Conservation (phyloP, 1,140 invertebrate species). For the Scaptomyza montana region DNA sequence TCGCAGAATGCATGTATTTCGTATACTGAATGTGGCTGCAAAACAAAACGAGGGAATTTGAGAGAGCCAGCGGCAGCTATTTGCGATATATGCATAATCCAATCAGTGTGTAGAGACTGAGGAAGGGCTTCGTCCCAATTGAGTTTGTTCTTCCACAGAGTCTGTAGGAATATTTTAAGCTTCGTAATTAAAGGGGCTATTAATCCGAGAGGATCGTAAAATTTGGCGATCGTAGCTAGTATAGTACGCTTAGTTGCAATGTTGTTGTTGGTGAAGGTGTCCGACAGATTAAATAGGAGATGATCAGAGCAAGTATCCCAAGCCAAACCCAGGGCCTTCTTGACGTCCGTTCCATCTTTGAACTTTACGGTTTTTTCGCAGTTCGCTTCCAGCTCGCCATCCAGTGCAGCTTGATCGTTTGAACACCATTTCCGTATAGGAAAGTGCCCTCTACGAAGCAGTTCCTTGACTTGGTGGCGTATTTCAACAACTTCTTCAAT, state of each 20-base stretch:
- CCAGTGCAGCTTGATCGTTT: constrained; percentile 2
- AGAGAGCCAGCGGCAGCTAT: neutral
- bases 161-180: no score
- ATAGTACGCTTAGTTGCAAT: no score
- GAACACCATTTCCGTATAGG: constrained; percentile 22
- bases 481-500: constrained; percentile 38
- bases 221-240: no score
- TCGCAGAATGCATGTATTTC: no score
- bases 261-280: no score
- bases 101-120: no score
- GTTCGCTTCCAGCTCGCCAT: no score
- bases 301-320: neutral
- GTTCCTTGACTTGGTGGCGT: constrained; percentile 24
- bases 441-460: constrained; percentile 5
- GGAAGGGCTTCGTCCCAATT: neutral
- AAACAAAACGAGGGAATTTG: neutral
- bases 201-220: no score
- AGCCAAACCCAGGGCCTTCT: neutral
- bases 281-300: neutral
- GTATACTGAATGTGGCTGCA: neutral
- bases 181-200: no score
- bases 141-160: neutral
- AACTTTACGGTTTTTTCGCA: no score
- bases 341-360: no score
- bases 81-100: no score